These are phyloP conservation scores for Gymnodraco acuticeps DNA, from an alignment of 2,797 vertebrate genomes.

Conservation along the genomic window DNA sequence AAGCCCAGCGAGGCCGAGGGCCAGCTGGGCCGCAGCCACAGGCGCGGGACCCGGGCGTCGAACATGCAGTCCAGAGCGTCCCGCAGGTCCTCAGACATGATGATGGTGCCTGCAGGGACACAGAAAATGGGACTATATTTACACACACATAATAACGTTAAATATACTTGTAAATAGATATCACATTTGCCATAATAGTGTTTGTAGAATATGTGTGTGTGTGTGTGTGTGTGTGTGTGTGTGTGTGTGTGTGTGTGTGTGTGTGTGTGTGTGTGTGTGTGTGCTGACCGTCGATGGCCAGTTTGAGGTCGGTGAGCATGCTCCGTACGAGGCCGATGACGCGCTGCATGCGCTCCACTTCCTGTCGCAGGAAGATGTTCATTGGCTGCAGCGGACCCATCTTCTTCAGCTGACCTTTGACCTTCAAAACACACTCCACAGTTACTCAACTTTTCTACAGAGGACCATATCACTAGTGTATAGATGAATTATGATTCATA, in stretches of 20 bases:
- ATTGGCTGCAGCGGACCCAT: conserved; percentile 88
- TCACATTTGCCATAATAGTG: no score
- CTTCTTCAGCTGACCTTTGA: conserved; percentile 85
- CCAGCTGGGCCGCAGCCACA: conserved; percentile 90
- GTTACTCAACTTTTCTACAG: neutral
- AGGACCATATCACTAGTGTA: neutral
- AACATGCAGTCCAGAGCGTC: conserved; percentile 89
- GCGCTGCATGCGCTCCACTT: conserved; percentile 89
- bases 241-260: neutral
- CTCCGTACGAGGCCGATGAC: conserved; percentile 84
- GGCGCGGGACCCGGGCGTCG: conserved; percentile 85
- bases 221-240: conserved; percentile 12
- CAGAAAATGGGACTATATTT: accelerated
- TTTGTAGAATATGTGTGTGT: conserved; percentile 6
- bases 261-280: conserved; percentile 12
- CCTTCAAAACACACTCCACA: conserved; percentile 67
- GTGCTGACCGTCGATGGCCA: conserved; percentile 88
- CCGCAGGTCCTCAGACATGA: conserved; percentile 90
- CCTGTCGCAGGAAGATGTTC: conserved; percentile 90
- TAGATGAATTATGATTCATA: neutral
- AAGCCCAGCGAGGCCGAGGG: conserved; percentile 88
- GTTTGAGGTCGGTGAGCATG: conserved; percentile 87
- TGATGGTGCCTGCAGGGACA: conserved; percentile 82
- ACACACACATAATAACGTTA: no score
- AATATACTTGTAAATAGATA: no score